A percentile compares a stretch with the other conserved stretches of the same genome.
Conservation (phyloP, 1,140 invertebrate species). For the Panagrolaimus sp. region DNA sequence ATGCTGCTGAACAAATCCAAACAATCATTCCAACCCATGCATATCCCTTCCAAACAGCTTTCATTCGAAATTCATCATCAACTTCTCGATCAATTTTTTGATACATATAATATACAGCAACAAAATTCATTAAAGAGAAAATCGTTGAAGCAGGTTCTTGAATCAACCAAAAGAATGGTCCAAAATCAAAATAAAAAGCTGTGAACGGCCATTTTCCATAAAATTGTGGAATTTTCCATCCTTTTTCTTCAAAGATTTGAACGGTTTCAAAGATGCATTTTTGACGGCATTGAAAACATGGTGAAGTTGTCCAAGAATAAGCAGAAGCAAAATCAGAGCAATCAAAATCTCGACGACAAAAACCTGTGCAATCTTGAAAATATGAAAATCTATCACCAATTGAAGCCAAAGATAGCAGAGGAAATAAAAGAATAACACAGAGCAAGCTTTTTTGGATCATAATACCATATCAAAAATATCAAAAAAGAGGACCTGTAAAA, state of each 20-base stretch:
- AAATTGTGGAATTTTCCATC: constrained; percentile 74
- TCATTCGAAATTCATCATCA: constrained; percentile 63
- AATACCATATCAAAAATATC: neutral
- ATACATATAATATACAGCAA: constrained; percentile 68
- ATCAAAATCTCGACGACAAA: constrained; percentile 7
- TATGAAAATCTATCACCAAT: constrained; percentile 1
- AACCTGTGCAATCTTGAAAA: neutral
- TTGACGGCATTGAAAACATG: constrained; percentile 64
- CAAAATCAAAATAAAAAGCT: constrained; percentile 28
- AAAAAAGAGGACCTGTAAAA: neutral
- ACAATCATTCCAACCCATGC: constrained; percentile 73
- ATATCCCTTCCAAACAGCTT: constrained; percentile 73
- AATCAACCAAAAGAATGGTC: constrained; percentile 80
- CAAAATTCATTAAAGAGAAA: constrained; percentile 82
- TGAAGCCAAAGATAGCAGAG: neutral
- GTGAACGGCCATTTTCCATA: constrained; percentile 71
- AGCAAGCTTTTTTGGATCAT: neutral
- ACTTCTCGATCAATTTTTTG: constrained; percentile 68
- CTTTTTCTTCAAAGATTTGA: constrained; percentile 69
- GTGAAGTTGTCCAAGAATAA: constrained; percentile 6
- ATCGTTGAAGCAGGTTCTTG: constrained; percentile 83
- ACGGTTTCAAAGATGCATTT: constrained; percentile 89
- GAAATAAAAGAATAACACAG: neutral
- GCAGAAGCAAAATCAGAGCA: neutral
- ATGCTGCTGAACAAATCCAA: constrained; percentile 87